Evolutionary conservation across 2,888 invertebrate species (phyloP), one percentile per base, ranked within the genome.

Genomic region (Drosophila lacicola): DNA sequence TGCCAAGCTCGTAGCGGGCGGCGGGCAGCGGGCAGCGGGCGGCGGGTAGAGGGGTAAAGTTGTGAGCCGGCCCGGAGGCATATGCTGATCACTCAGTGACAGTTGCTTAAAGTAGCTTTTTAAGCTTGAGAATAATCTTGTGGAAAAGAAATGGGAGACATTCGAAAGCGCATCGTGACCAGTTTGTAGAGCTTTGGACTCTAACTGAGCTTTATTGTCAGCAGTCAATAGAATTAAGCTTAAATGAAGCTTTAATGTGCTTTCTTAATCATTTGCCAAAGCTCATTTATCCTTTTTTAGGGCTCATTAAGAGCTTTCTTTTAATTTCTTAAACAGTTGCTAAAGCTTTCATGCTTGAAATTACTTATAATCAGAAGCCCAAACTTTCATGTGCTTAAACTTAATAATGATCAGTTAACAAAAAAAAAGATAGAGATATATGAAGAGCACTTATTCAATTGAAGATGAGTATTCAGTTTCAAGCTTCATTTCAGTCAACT

Each of bases 1-100:
- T 88, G 63, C 85, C 85, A n/a, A 71, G 80, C n/a, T 80, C 74
- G 66, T 85, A 88, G 80, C 73, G 19, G 9, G 1, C 3, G 17
- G 17, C 17, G 17, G 17, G 17, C 17, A 1, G 14, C 9, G 9
- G 10, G n/a, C 0, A 17, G 13, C 33, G 17, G 11, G 10, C n/a
- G n/a, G 19, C 3, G 8, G 42, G n/a, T 29, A 33, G 0, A 2
- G 9, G 9, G 25, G 6, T 29, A 29, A 37, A 50, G 8, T 11
- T 6, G 10, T 14, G 19, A 3, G 10, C 50, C 21, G 6, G 4
- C 10, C 36, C 39, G 47, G 53, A 45, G n/a, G 25, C 46, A 33
- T 41, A 36, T 29, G 57, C 21, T n/a, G 36, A 19, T 33, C 29
- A 37, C n/a, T 21, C 39, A 60, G 45, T 64, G 49, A 57, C 47